These are phyloP conservation scores for Siniperca undulata DNA, from an alignment of 2,797 vertebrate species.

Conservation along the genomic window DNA sequence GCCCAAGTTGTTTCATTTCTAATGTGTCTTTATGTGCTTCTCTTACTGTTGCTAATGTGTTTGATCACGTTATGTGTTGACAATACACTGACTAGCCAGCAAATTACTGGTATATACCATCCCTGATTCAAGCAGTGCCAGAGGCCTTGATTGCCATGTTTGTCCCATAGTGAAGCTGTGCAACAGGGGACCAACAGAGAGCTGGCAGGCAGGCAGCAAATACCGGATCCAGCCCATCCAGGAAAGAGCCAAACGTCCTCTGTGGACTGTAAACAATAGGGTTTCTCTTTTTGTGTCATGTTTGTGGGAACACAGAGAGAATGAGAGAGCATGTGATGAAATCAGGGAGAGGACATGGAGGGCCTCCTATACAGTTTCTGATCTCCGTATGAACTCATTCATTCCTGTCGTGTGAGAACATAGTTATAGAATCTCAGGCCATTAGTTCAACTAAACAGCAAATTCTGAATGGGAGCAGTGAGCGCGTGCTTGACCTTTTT, in stretches of 20 bases:
- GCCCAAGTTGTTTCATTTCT: background rate
- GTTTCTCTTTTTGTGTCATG: constrained; percentile 69
- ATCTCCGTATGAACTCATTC: constrained; percentile 49
- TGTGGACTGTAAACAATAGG: constrained; percentile 77
- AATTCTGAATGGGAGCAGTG: constrained; percentile 20
- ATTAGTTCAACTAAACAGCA: constrained; percentile 33
- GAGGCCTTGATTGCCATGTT: constrained; percentile 23
- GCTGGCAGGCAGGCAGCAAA: constrained; percentile 63
- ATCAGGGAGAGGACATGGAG: constrained; percentile 14
- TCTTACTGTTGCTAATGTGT: constrained; percentile 22
- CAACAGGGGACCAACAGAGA: constrained; percentile 36
- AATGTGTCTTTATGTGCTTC: background rate
- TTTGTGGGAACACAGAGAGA: constrained; percentile 69
- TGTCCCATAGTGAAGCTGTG: background rate
- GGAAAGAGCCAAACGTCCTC: constrained; percentile 79
- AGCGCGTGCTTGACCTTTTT: constrained; percentile 4
- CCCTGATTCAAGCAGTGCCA: constrained; percentile 9
- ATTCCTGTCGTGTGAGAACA: constrained; percentile 58
- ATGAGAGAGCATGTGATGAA: constrained; percentile 51
- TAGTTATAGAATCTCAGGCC: constrained; percentile 39
- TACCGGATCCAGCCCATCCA: constrained; percentile 80
- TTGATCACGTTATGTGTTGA: constrained; percentile 41
- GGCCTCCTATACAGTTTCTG: constrained; percentile 24
- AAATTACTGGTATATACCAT: constrained; percentile 39
- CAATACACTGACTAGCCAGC: constrained; percentile 30